These are phyloP conservation scores for Halcyon malimbica DNA, from an alignment of 2,113 vertebrate species.

Conservation along the genomic window DNA sequence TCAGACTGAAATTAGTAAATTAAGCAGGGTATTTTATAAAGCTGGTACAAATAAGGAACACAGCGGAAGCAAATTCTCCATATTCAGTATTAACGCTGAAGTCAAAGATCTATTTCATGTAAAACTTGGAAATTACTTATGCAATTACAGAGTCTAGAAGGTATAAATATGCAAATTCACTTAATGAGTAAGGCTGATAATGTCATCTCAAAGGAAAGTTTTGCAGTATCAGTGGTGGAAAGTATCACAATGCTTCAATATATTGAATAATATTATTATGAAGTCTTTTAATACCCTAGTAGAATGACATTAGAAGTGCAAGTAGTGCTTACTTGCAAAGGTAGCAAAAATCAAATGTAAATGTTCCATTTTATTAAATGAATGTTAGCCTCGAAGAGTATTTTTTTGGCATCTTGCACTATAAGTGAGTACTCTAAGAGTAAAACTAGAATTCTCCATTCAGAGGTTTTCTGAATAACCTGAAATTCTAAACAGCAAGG, in stretches of 20 bases:
- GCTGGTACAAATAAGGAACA: neutral
- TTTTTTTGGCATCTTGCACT: neutral
- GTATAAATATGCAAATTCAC: neutral
- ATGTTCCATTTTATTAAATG: neutral
- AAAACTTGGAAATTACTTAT: neutral
- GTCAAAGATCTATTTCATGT: neutral
- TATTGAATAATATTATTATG: neutral
- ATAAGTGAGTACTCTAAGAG: neutral
- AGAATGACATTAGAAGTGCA: neutral
- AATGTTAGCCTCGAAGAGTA: neutral
- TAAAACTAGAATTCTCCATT: neutral
- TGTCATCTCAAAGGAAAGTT: neutral
- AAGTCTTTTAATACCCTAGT: neutral
- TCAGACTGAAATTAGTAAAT: neutral
- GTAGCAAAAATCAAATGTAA: neutral
- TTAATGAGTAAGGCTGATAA: neutral
- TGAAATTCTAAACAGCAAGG: neutral
- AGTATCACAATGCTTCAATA: neutral
- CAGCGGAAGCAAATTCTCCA: neutral
- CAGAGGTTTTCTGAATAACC: neutral
- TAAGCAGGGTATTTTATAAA: neutral
- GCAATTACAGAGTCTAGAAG: neutral
- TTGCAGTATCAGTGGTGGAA: neutral
- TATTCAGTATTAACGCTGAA: conserved; percentile 39
- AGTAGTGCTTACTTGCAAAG: neutral